Base-by-base conservation (phyloP, 2,113 vertebrate genomes). In the Indicator maculatus region DNA sequence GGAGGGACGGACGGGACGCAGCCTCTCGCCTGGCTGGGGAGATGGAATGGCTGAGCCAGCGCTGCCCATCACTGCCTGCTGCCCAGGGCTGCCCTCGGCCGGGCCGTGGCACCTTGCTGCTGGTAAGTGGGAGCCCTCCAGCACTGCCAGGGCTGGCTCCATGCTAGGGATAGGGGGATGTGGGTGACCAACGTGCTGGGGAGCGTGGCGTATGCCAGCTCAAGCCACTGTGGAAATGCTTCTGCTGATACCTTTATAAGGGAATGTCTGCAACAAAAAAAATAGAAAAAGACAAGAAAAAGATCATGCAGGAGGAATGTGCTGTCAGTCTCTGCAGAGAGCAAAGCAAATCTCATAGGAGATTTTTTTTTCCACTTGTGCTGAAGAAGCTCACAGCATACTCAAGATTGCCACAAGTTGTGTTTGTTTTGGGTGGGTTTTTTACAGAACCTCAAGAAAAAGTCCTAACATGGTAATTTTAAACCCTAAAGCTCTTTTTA, bases 61-160 rank as follows among this genome's bases (percentile, higher is more conserved):
- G 87, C 76, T 97, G 95, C 81, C 90, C 89, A 14, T 31, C 69
- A 69, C 67, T 28, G 65, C 23, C 88, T 33, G 3, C 59, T 1
- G 41, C 56, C n/a, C 93, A 88, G 73, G 74, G 93, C 90, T 93
- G 17, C 19, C 58, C 82, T 8, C 91, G 96, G 56, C 80, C 84
- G 3, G 75, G 92, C 45, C 66, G 95, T 8, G 64, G 89, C 12
- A 31, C 88, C 14, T 52, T 83, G 83, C 76, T 97, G 82, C 77
- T 98, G 97, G 97, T 97, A 88, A 96, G 96, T 86, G 74, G 8
- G 86, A 67, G 26, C 45, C 55, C 64, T 10, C 16, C 16, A 1
- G 26, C 1, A 2, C 26, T 17, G 60, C 86, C 52, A 28, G 69
- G 44, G 47, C 56, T 26, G 30, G 66, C 50, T 36, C 21, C 23